These are phyloP conservation scores for Entelurus aequoreus DNA, from an alignment of 2,113 vertebrate genomes.

Conservation along the genomic window DNA sequence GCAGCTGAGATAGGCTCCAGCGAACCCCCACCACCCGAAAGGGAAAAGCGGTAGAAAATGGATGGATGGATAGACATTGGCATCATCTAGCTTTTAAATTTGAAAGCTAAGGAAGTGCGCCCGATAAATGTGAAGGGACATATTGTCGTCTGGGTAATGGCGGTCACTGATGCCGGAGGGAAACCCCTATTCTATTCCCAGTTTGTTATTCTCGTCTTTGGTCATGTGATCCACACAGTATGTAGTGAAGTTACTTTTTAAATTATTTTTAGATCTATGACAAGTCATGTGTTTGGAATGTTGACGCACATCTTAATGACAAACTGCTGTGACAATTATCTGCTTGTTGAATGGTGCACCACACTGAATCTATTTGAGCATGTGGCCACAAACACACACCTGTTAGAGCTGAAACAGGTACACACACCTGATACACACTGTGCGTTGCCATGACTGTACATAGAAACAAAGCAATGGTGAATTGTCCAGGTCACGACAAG, in stretches of 20 bases:
- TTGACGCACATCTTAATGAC: background rate
- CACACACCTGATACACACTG: constrained; percentile 2
- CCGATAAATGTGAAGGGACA: too few species aligned
- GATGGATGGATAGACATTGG: too few species aligned
- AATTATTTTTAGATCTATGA: constrained; percentile 15
- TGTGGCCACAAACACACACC: background rate
- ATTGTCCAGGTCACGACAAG: background rate
- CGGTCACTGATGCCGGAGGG: background rate
- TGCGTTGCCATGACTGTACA: constrained; percentile 15
- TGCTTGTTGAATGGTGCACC: background rate
- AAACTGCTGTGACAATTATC: background rate
- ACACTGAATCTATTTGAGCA: background rate
- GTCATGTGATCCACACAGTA: background rate
- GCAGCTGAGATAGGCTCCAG: too few species aligned
- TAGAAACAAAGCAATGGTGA: constrained; percentile 19
- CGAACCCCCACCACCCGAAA: too few species aligned
- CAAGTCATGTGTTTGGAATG: constrained; percentile 1
- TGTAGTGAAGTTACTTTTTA: too few species aligned
- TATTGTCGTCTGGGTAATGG: too few species aligned
- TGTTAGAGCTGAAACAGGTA: constrained; percentile 22
- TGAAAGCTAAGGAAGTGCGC: too few species aligned
- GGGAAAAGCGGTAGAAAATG: too few species aligned
- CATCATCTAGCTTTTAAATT: too few species aligned
- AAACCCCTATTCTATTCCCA: too few species aligned
- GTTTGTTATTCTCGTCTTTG: too few species aligned